Evolutionary conservation across 2,113 vertebrate species (phyloP), one percentile per base, ranked within the genome.

Genomic region (Neotoma lepida): DNA sequence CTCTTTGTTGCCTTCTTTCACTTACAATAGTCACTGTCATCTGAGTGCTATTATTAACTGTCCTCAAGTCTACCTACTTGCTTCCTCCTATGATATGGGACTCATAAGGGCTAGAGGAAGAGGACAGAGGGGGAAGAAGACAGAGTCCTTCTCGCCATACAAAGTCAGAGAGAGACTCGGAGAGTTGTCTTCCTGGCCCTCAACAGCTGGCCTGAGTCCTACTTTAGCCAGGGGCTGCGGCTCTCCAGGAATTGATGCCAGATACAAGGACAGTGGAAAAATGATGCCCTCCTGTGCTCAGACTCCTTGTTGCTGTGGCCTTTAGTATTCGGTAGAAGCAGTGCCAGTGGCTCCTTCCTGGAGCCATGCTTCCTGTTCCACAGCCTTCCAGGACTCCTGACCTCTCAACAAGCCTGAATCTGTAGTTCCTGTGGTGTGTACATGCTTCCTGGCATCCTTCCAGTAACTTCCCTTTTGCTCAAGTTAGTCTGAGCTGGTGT

Each of bases 81-180:
- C 28, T 77, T 26, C 35, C 61, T 44, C 24, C 68, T 22, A 68
- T 6, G 3, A 4, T 26, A 3, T 30, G 41, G 78, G 30, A 44
- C 4, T 81, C 49, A 7, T 1, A 22, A 24, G 24, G 5, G 30
- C 1, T 35, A 24, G 17, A 74, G 28, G 18, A 12, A 0, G 9
- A 18, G 0, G 22, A 1, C 0, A 5, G 28, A 5, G 28, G 2
- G 28, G 77, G 26, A 4, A 35, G 22, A 76, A 61, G 20, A 39
- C 4, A 61, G 24, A 18, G 2, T 66, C 56, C 17, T 85, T 26
- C 39, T 44, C 7, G 8, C 15, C n/a, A 12, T 15, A 4, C 10
- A 51, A 39, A 56, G 28, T 66, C 4, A 2, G 61, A 78, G 76
- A 2, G 61, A 78, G 76, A 78, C 30, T 78, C 8, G 14, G 24